Percentiles rank a stretch among this genome's conserved stretches.
Conservation (phyloP, 2,888 invertebrate species). For the Troilus luridus region DNA sequence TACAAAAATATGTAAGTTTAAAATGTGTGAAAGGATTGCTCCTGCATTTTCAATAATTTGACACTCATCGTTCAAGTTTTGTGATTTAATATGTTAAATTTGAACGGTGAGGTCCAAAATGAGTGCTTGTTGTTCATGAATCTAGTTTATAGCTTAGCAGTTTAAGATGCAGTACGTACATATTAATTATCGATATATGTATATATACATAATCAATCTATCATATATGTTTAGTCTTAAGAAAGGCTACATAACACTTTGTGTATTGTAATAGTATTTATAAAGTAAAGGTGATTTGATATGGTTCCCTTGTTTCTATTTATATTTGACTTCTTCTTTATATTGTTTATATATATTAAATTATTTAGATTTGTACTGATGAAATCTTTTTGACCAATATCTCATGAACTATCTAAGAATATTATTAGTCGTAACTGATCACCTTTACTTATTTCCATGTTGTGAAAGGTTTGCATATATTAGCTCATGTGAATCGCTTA, state of each 20-base stretch:
- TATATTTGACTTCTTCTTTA: conserved; percentile 16
- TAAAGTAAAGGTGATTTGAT: conserved; percentile 54
- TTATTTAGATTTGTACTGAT: conserved; percentile 35
- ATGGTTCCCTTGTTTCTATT: conserved; percentile 28
- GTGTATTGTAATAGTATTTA: conserved; percentile 48
- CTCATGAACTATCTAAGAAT: conserved; percentile 21
- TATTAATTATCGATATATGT: conserved; percentile 52
- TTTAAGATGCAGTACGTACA: conserved; percentile 23
- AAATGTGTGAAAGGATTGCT: conserved; percentile 42
- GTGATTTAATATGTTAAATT: conserved; percentile 52
- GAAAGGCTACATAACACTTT: conserved; percentile 54
- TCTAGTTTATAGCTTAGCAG: conserved; percentile 48
- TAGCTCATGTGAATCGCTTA: conserved; percentile 24
- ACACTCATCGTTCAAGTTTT: conserved; percentile 54
- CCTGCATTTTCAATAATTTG: conserved; percentile 52
- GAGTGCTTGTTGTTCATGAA: conserved; percentile 56
- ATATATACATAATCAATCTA: conserved; percentile 56
- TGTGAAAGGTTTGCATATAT: conserved; percentile 40
- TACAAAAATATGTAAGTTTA: conserved; percentile 54
- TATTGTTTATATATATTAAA: conserved; percentile 28
- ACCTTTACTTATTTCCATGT: conserved; percentile 37
- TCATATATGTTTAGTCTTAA: conserved; percentile 56
- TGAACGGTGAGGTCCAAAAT: conserved; percentile 51
- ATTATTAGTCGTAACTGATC: conserved; percentile 34
- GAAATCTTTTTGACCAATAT: conserved; percentile 36